Percentiles rank a stretch among this genome's conserved stretches.
phyloP scores from a whole-genome alignment of 1,140 invertebrate species.

The Drosophila nigromelanica region DNA sequence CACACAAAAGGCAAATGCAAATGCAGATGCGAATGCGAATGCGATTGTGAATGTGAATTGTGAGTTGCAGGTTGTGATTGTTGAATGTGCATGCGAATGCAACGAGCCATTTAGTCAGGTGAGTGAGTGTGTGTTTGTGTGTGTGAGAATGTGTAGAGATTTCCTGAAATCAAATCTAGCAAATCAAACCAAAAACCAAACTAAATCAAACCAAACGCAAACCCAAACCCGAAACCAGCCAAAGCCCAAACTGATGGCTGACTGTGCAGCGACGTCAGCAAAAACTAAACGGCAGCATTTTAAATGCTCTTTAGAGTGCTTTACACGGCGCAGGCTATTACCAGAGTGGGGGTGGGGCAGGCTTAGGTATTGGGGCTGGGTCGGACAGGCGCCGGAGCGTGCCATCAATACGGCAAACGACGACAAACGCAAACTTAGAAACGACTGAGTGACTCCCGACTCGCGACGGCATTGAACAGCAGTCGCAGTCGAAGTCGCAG shows the following conservation, averaged over 20 bases:
- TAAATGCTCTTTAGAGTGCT: slow-evolving; percentile 49
- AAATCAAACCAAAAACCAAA: slow-evolving; percentile 74
- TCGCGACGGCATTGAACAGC: slow-evolving; percentile 67
- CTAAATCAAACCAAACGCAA: slow-evolving; percentile 45
- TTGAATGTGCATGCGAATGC: slow-evolving; percentile 57
- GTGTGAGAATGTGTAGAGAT: slow-evolving; percentile 36
- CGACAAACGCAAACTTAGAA: slow-evolving; percentile 76
- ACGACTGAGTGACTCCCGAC: slow-evolving; percentile 67
- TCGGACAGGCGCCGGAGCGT: slow-evolving; percentile 65
- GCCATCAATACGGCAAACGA: slow-evolving; percentile 78
- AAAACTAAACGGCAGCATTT: slow-evolving; percentile 63
- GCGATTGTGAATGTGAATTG: slow-evolving; percentile 30
- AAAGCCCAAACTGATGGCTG: slow-evolving; percentile 44
- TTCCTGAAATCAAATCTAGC: slow-evolving; percentile 83
- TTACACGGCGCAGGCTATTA: not conserved
- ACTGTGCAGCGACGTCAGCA: slow-evolving; percentile 33
- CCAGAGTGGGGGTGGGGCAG: not conserved
- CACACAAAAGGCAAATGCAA: slow-evolving; percentile 52
- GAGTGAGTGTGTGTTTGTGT: slow-evolving; percentile 15
- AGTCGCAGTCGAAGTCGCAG: slow-evolving; percentile 32
- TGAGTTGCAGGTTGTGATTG: slow-evolving; percentile 30
- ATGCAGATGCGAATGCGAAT: slow-evolving; percentile 40
- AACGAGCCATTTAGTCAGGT: slow-evolving; percentile 61
- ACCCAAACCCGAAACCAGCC: slow-evolving; percentile 40
- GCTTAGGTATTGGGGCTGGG: slow-evolving; percentile 13